A percentile compares a stretch with the other conserved stretches of the same genome.
Conservation (phyloP, 2,113 vertebrate species). For the Chionodraco myersi region DNA sequence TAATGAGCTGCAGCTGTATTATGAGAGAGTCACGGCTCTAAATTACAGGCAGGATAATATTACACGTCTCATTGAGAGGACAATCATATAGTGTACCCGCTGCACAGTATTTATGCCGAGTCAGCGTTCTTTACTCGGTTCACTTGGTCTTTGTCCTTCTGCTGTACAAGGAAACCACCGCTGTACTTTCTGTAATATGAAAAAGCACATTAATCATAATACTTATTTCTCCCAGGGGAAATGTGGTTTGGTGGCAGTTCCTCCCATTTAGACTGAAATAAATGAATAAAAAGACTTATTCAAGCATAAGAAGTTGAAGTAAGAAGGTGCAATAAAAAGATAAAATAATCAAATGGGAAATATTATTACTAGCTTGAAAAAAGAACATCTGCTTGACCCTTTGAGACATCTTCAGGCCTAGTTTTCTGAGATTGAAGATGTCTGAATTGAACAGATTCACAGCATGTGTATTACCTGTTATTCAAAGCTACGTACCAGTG, state of each 20-base stretch:
- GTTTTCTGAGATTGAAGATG: not conserved
- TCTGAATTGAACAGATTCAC: not conserved
- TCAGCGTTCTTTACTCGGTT: constrained; percentile 15
- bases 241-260: too few species aligned
- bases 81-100: not conserved
- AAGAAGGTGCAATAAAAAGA: too few species aligned
- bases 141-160: constrained; percentile 13
- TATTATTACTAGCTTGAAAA: not conserved
- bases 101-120: not conserved
- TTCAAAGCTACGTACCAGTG: too few species aligned
- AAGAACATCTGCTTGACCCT: not conserved
- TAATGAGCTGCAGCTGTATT: constrained; percentile 44
- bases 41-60: constrained; percentile 15
- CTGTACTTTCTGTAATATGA: not conserved
- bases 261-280: too few species aligned
- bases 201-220: not conserved
- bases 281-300: too few species aligned
- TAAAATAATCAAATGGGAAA: not conserved
- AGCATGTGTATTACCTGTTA: not conserved
- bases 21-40: constrained; percentile 27
- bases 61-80: constrained; percentile 9
- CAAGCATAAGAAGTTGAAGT: too few species aligned
- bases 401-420: not conserved
- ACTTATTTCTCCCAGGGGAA: too few species aligned
- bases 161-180: constrained; percentile 18